Percentiles rank a stretch among this genome's conserved stretches.
Conservation (phyloP, 1,140 invertebrate species). For the Zeugodacus cucurbitae region DNA sequence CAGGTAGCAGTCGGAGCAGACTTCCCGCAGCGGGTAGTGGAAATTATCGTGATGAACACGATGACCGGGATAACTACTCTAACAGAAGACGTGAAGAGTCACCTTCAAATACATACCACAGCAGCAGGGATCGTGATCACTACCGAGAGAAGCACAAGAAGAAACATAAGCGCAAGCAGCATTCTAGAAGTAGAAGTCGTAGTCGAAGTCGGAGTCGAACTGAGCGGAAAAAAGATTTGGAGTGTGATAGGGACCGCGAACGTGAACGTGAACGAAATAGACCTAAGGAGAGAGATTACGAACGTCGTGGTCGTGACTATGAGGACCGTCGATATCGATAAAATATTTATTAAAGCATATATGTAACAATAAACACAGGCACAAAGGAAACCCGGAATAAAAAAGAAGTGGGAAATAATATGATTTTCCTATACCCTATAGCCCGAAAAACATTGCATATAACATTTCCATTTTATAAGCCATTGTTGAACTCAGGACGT, state of each 20-base stretch:
- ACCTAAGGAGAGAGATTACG: not conserved
- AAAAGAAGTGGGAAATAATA: not conserved
- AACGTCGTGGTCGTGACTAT: slow-evolving; percentile 27
- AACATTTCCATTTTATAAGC: slow-evolving; percentile 25
- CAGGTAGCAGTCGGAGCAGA: slow-evolving; percentile 1
- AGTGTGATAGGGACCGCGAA: not conserved
- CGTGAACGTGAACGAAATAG: slow-evolving; percentile 29
- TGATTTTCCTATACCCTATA: not conserved
- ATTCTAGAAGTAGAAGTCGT: slow-evolving; percentile 57
- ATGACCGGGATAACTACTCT: slow-evolving; percentile 55
- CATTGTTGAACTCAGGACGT: slow-evolving; percentile 41
- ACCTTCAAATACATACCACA: slow-evolving; percentile 37
- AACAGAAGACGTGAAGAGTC: slow-evolving; percentile 35
- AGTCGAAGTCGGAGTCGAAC: slow-evolving; percentile 49
- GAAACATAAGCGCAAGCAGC: slow-evolving; percentile 60
- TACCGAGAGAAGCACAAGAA: slow-evolving; percentile 62
- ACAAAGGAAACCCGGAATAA: not conserved
- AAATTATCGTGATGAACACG: slow-evolving; percentile 60
- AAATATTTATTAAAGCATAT: not conserved
- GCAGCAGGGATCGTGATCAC: slow-evolving; percentile 46
- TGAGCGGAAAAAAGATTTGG: slow-evolving; percentile 18
- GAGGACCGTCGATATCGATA: slow-evolving; percentile 43
- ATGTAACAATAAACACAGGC: not conserved
- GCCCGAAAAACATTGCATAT: not conserved
- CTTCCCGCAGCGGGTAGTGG: slow-evolving; percentile 29